Evolutionary conservation across 2,113 vertebrate genomes (phyloP).

Genomic region (Rhinichthys klamathensis): DNA sequence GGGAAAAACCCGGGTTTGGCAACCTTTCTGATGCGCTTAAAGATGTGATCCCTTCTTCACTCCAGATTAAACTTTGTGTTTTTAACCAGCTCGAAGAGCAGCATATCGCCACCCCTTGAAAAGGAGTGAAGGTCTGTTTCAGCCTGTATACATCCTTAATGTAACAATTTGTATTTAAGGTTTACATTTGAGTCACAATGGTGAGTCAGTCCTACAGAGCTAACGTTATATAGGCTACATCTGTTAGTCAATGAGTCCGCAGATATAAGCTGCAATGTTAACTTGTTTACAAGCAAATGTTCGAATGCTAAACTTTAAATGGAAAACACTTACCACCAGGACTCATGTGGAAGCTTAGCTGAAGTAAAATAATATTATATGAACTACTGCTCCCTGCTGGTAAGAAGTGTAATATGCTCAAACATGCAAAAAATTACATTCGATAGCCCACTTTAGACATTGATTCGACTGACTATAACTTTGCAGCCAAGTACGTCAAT

Average conservation of each 20-base stretch:
- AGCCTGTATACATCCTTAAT: not conserved
- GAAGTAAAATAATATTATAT: not conserved
- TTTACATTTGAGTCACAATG: not conserved
- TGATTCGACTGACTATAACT: too few relatives aligned
- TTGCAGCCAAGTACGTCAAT: too few relatives aligned
- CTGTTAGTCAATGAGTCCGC: not conserved
- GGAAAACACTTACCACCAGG: not conserved
- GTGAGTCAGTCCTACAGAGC: not conserved
- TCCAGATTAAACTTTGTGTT: not conserved
- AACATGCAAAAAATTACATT: not conserved
- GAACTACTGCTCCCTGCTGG: not conserved
- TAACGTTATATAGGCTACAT: not conserved
- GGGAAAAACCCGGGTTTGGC: fast-evolving
- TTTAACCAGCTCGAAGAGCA: not conserved
- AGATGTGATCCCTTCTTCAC: not conserved
- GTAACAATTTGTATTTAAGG: not conserved
- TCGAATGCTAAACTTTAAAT: not conserved
- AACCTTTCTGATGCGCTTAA: not conserved
- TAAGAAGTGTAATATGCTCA: not conserved
- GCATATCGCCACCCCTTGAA: constrained; percentile 10
- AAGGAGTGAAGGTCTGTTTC: not conserved
- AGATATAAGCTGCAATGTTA: not conserved
- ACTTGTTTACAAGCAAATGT: not conserved
- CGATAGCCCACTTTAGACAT: too few relatives aligned
- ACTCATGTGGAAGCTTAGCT: not conserved